Conservation (phyloP, 1,140 invertebrate genomes). For the Sipha flava region DNA sequence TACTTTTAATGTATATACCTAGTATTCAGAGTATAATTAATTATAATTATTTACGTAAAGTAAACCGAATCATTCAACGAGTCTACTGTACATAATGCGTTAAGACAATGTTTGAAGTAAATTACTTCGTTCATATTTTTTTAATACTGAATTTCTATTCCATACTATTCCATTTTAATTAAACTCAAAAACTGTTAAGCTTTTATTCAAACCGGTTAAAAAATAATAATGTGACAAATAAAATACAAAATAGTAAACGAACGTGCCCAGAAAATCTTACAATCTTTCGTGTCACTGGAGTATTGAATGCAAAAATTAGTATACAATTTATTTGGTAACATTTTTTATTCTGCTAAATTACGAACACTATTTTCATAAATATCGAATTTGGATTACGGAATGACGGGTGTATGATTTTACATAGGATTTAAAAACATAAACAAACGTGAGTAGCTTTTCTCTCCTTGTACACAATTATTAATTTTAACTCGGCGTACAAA, state of each 20-base stretch:
- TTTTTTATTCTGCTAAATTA: background rate
- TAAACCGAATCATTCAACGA: no score
- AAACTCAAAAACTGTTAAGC: background rate
- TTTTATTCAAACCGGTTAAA: background rate
- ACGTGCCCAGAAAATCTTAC: no score
- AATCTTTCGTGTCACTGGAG: no score
- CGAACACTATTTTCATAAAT: background rate
- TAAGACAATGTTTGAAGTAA: no score
- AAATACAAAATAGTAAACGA: background rate
- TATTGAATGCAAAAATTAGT: background rate
- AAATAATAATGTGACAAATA: background rate
- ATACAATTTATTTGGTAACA: background rate
- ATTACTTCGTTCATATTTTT: no score
- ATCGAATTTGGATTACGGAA: background rate
- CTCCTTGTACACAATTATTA: background rate
- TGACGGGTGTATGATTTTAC: background rate
- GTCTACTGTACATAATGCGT: no score
- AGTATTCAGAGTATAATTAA: no score
- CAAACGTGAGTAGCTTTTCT: background rate
- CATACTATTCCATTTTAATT: no score
- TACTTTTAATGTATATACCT: no score
- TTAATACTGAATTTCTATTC: no score
- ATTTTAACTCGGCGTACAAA: background rate
- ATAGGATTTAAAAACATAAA: background rate
- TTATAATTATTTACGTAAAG: no score